Conservation (phyloP, 2,888 invertebrate species). For the Drosophila robusta region DNA sequence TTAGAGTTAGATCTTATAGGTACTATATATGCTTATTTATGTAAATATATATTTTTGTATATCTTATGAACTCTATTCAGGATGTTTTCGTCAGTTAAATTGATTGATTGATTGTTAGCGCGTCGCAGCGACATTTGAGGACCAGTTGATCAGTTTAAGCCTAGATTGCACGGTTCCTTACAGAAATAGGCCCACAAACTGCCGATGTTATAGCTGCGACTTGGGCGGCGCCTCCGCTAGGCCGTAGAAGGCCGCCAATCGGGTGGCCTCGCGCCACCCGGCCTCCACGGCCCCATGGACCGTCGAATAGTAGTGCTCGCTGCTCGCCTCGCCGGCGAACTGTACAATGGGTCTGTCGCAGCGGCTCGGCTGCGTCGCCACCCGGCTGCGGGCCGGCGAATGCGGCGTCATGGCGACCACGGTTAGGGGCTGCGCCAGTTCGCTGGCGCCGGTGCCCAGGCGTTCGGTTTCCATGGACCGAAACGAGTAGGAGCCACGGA, state of each 20-base stretch:
- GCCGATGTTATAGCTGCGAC: conserved; percentile 79
- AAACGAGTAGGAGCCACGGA: conserved; percentile 89
- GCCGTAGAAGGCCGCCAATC: conserved; percentile 85
- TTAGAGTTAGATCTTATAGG: conserved; percentile 19
- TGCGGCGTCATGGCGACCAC: conserved; percentile 85
- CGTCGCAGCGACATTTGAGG: conserved; percentile 1
- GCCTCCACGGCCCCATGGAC: conserved; percentile 91
- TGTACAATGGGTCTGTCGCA: conserved; percentile 87
- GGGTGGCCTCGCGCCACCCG: conserved; percentile 90
- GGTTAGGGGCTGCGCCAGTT: conserved; percentile 85
- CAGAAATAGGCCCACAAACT: conserved; percentile 6
- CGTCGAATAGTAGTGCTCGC: conserved; percentile 88
- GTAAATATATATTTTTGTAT: conserved; percentile 34
- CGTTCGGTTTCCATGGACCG: conserved; percentile 87
- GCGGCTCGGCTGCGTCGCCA: conserved; percentile 66
- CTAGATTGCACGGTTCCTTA: conserved; percentile 18
- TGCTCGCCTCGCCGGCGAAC: conserved; percentile 90
- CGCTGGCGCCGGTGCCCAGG: conserved; percentile 86
- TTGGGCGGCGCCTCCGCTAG: conserved; percentile 53
- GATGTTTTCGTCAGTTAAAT: conserved; percentile 62
- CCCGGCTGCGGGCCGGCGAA: conserved; percentile 43
- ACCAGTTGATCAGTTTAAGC: conserved; percentile 3
- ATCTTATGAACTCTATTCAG: conserved; percentile 58
- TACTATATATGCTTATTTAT: conserved; percentile 21
- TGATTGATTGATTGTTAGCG: conserved; percentile 58